These are phyloP conservation scores for Andrena dorsata DNA, from an alignment of 2,888 invertebrate genomes.

Conservation along the genomic window DNA sequence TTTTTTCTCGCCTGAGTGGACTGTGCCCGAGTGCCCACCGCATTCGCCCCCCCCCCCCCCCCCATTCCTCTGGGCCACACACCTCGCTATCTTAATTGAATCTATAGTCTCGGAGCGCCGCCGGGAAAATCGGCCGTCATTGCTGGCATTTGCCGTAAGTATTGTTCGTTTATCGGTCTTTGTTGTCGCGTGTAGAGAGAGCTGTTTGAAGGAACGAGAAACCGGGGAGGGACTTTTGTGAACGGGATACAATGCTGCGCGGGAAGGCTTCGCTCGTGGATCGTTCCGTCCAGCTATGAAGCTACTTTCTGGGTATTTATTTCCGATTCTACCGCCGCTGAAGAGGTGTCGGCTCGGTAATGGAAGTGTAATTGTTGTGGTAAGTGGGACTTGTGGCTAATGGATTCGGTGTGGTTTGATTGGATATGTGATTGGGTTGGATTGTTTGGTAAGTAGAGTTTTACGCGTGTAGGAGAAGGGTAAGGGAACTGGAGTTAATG, in stretches of 20 bases:
- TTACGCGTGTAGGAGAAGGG: too few relatives aligned
- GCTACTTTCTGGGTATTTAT: not conserved
- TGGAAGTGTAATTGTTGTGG: not conserved
- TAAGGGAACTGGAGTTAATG: too few relatives aligned
- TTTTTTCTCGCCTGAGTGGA: slow-evolving; percentile 50
- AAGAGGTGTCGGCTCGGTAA: not conserved
- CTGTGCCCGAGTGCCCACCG: not conserved
- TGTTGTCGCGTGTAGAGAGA: slow-evolving; percentile 31
- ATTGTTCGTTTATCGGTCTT: slow-evolving; percentile 52
- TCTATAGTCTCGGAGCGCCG: slow-evolving; percentile 45
- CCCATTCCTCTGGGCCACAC: not conserved
- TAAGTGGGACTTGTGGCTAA: not conserved
- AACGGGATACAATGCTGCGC: slow-evolving; percentile 12
- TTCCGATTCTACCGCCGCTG: not conserved
- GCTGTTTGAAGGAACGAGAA: not conserved
- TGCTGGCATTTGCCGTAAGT: slow-evolving; percentile 37
- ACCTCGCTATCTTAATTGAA: slow-evolving; percentile 59
- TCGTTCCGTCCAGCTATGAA: not conserved
- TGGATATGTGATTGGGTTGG: not conserved
- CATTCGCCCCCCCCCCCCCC: too few relatives aligned
- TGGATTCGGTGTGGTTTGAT: not conserved
- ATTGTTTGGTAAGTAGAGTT: too few relatives aligned
- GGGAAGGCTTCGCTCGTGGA: not conserved
- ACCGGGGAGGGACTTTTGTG: not conserved
- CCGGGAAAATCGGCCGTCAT: slow-evolving; percentile 35